A percentile compares a stretch with the other conserved stretches of the same genome.
Evolutionary conservation across 2,113 vertebrate genomes (phyloP).

Genomic region (Egretta garzetta): DNA sequence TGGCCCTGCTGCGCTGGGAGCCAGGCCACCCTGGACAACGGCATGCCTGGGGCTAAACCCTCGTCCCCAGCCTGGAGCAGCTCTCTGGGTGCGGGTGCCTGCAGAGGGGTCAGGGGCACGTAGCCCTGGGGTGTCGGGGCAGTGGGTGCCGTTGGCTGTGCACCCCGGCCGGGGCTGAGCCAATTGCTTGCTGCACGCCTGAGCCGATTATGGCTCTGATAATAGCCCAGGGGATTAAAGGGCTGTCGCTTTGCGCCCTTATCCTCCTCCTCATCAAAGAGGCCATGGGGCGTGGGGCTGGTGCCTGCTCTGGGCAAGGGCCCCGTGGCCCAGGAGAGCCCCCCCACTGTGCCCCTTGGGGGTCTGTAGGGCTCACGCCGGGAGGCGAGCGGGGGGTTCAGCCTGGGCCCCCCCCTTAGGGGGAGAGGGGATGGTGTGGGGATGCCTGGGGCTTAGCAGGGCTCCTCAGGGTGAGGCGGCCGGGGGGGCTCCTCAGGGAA

Average conservation of each 20-base stretch:
- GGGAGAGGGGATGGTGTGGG: neutral
- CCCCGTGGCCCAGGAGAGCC: fast-evolving
- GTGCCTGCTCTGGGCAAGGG: fast-evolving
- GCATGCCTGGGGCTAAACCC: fast-evolving
- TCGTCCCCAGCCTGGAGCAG: neutral
- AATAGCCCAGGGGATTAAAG: conserved; percentile 77
- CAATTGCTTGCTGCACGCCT: conserved; percentile 41
- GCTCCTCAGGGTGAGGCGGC: neutral
- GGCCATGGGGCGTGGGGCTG: neutral
- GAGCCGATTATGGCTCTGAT: conserved; percentile 78
- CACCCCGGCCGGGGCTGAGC: neutral
- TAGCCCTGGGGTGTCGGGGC: fast-evolving
- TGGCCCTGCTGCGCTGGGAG: fast-evolving
- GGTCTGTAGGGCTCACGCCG: fast-evolving
- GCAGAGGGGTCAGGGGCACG: fast-evolving
- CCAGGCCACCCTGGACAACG: fast-evolving
- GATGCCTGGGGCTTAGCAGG: neutral
- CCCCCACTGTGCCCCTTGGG: fast-evolving
- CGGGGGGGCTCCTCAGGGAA: neutral
- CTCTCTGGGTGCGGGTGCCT: neutral
- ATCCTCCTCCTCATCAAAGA: conserved; percentile 40
- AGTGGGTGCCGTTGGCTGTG: neutral
- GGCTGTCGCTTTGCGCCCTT: conserved; percentile 18
- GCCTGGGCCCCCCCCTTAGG: fast-evolving
- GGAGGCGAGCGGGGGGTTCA: fast-evolving